Base-by-base conservation (phyloP, 2,797 vertebrate species). In the Tangara arthus region DNA sequence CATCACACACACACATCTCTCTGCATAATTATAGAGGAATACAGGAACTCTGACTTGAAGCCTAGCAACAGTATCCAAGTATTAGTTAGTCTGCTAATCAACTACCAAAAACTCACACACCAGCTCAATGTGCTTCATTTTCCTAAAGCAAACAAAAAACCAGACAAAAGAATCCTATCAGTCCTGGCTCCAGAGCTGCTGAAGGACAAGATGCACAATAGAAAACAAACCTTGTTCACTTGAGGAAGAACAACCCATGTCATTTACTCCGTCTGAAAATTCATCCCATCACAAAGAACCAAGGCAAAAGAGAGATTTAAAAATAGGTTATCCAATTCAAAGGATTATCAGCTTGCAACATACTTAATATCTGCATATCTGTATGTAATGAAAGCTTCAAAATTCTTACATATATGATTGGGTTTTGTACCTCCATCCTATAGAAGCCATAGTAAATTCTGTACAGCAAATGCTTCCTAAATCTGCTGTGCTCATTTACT, bases 221-320 rank as follows among this genome's bases (percentile, higher is more conserved):
- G 44, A 92, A 97, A 91, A 99, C 98, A 97, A 97, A 99, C 99
- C 98, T 99, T 98, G 98, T 95, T 98, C 97, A 77, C 96, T 93
- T 47, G 98, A 98, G 95, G 98, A 98, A 91, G 98, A 97, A 94
- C 98, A 98, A 97, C 99, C 98, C 98, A 99, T 99, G 97, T 96
- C 96, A 97, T 94, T 97, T 97, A 97, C 90, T 98, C 98, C 97
- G 95, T 96, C 92, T 88, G 96, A 94, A 91, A 92, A 96, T 88
- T 96, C 92, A 79, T 97, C 97, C 97, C 98, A 98, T 97, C 97
- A 96, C 95, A 97, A 94, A 97, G 60, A 93, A 95, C 86, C 94
- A 73, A 96, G 94, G 94, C 97, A 96, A 82, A 95, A 95, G 65
- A 76, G 66, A 96, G 83, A 61, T 52, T 90, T 76, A 87, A 91